Evolutionary conservation across 1,140 invertebrate species (phyloP).

Genomic region (Lutraria rhynchaena): DNA sequence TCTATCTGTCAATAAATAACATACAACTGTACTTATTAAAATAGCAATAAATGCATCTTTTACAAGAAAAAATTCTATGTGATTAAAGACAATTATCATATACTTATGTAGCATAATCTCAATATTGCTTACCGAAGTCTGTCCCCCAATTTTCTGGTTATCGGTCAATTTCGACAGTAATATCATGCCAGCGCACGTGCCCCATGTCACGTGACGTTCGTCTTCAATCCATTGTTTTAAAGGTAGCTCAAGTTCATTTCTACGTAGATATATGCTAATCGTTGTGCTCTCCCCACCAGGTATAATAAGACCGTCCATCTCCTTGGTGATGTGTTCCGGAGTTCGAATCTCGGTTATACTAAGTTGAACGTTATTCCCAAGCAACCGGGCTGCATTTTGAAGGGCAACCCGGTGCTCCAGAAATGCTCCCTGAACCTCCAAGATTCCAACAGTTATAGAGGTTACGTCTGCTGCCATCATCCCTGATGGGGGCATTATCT

Average conservation of each 20-base stretch:
- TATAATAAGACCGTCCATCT: slow-evolving; percentile 75
- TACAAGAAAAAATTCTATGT: background rate
- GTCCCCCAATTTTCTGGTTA: slow-evolving; percentile 74
- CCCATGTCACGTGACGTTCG: slow-evolving; percentile 73
- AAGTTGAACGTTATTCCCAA: slow-evolving; percentile 39
- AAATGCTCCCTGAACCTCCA: slow-evolving; percentile 77
- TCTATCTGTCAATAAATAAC: too few relatives aligned
- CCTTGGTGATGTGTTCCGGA: slow-evolving; percentile 63
- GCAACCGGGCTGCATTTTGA: slow-evolving; percentile 55
- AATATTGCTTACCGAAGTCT: slow-evolving; percentile 65
- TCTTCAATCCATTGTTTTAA: slow-evolving; percentile 71
- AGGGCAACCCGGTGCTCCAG: slow-evolving; percentile 73
- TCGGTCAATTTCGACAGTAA: slow-evolving; percentile 72
- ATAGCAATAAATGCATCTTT: background rate
- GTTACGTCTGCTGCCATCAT: background rate
- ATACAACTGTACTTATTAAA: background rate
- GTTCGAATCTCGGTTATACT: slow-evolving; percentile 65
- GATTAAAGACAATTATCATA: too few relatives aligned
- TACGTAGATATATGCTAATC: slow-evolving; percentile 73
- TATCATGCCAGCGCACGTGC: slow-evolving; percentile 79
- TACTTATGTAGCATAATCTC: background rate
- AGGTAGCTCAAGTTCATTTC: slow-evolving; percentile 72
- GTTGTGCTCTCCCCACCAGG: slow-evolving; percentile 79
- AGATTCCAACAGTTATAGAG: slow-evolving; percentile 64
- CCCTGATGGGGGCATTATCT: slow-evolving; percentile 48